phyloP scores from a whole-genome alignment of 1,140 invertebrate species.

The Cataglyphis hispanica region DNA sequence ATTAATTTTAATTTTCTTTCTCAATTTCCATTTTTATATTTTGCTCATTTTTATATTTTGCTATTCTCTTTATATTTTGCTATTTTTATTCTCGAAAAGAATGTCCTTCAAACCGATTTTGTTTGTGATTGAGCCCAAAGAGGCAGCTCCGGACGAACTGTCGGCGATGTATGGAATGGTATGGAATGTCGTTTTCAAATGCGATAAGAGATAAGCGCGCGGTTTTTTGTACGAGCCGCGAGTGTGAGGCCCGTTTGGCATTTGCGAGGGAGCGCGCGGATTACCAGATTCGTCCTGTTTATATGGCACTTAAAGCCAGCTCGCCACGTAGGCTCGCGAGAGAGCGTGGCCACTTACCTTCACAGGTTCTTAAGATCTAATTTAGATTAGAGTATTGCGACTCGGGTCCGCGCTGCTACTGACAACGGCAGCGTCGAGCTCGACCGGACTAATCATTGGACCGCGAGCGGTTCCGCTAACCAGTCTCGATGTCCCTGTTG shows the following conservation, averaged over 20 bases:
- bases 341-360: constrained; percentile 72
- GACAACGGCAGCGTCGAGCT: constrained; percentile 20
- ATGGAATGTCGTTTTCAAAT: constrained; percentile 20
- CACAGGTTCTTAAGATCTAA: constrained; percentile 78
- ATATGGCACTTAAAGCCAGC: constrained; percentile 46
- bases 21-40: not conserved
- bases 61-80: not conserved
- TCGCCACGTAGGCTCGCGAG: constrained; percentile 25
- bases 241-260: constrained; percentile 16
- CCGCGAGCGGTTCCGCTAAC: constrained; percentile 14
- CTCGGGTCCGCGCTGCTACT: constrained; percentile 65
- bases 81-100: not conserved
- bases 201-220: constrained; percentile 25
- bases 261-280: constrained; percentile 59
- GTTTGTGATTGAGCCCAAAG: not conserved
- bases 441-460: constrained; percentile 60
- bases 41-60: not conserved
- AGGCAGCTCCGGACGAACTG: constrained; percentile 25
- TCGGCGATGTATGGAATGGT: constrained; percentile 13
- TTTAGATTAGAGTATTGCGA: constrained; percentile 76
- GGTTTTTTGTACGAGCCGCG: constrained; percentile 14
- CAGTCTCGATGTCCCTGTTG: constrained; percentile 25
- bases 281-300: constrained; percentile 61
- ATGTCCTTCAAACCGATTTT: not conserved
- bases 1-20: not conserved